These are phyloP conservation scores for Hippocampus kuda DNA, from an alignment of 2,797 vertebrate species.

Conservation along the genomic window DNA sequence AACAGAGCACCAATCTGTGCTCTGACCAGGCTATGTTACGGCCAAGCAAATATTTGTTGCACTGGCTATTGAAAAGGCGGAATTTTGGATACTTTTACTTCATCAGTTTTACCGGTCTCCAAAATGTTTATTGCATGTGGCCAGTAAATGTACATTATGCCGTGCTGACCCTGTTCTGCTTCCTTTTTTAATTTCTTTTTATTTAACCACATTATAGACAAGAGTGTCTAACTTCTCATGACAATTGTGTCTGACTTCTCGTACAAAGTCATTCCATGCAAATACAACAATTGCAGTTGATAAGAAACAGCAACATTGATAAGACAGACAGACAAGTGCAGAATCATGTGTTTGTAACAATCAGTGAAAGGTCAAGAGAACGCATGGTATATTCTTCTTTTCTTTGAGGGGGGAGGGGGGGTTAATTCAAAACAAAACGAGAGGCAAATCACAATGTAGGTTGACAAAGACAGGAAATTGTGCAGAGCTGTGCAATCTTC, in stretches of 20 bases:
- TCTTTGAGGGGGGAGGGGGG: conserved; percentile 10
- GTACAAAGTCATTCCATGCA: background rate
- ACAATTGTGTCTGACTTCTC: background rate
- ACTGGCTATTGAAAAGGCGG: background rate
- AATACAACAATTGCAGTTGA: background rate
- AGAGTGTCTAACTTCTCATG: background rate
- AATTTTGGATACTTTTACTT: background rate
- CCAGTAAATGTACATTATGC: background rate
- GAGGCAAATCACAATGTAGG: conserved; percentile 41
- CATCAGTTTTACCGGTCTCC: background rate
- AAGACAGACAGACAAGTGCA: background rate
- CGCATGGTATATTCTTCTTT: background rate
- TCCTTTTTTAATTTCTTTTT: background rate
- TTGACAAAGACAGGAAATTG: conserved; percentile 60
- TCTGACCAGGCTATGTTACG: background rate
- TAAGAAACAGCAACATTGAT: conserved; percentile 1
- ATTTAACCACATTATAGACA: background rate
- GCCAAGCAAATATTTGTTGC: background rate
- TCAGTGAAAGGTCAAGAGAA: background rate
- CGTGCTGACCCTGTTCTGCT: background rate
- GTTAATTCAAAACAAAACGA: conserved; percentile 42
- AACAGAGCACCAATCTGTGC: background rate
- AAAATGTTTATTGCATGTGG: background rate
- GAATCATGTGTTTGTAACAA: background rate
- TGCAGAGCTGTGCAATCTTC: conserved; percentile 39